Evolutionary conservation across 1,140 invertebrate genomes (phyloP).

Genomic region (Planococcus citri): DNA sequence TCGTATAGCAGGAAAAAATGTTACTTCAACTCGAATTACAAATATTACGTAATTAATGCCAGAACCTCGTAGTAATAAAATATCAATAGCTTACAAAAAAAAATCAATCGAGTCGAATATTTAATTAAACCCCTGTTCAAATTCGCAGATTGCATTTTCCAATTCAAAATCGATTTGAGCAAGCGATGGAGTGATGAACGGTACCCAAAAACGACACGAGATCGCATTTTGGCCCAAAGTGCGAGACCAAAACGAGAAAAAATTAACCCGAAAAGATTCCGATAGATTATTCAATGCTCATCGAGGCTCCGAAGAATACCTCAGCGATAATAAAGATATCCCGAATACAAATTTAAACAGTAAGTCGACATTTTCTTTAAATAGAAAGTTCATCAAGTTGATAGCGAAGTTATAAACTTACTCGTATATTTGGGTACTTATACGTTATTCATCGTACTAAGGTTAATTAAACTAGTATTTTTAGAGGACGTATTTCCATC

Average conservation of each 20-base stretch:
- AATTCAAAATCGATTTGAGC: background rate
- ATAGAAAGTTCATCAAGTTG: no score
- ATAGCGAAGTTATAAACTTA: background rate
- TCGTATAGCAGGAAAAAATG: no score
- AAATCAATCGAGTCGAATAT: no score
- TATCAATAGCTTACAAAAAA: no score
- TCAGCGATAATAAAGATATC: background rate
- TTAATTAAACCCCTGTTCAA: no score
- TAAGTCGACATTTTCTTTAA: background rate
- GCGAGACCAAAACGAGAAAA: conserved; percentile 16
- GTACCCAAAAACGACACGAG: background rate
- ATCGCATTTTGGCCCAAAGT: background rate
- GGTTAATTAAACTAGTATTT: background rate
- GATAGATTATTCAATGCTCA: background rate
- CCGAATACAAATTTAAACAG: background rate
- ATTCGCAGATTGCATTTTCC: no score
- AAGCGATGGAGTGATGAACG: background rate
- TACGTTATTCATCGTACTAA: background rate
- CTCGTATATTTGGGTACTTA: background rate
- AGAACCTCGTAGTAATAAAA: no score
- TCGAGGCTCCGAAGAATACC: conserved; percentile 4
- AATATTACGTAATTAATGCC: no score
- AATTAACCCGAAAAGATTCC: background rate
- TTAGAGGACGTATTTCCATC: background rate
- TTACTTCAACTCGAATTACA: no score